phyloP scores from a whole-genome alignment of 2,797 vertebrate genomes.

The Adelosebastes latens region DNA sequence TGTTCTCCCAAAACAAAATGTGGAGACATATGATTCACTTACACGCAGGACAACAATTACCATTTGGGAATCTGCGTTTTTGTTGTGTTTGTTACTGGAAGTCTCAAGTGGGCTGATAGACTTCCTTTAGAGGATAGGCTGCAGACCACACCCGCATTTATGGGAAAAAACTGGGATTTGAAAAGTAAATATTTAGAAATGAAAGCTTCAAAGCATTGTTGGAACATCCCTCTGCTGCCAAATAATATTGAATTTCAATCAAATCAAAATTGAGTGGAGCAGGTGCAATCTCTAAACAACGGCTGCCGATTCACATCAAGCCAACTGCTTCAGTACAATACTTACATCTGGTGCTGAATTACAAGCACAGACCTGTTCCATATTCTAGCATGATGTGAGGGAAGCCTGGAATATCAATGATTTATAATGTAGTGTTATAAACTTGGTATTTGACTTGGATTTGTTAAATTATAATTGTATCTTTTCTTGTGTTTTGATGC shows the following conservation, averaged over 20 bases:
- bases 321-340: conserved; percentile 16
- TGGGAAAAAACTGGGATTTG: conserved; percentile 45
- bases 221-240: conserved; percentile 39
- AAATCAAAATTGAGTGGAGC: conserved; percentile 51
- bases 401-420: conserved; percentile 6
- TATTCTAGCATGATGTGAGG: conserved; percentile 7
- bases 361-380: conserved; percentile 21
- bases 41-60: conserved; percentile 22
- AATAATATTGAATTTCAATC: conserved; percentile 53
- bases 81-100: conserved; percentile 55
- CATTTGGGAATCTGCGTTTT: conserved; percentile 21
- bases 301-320: conserved; percentile 41
- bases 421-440: neutral
- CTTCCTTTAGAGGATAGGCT: conserved; percentile 38
- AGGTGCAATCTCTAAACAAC: conserved; percentile 70
- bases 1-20: conserved; percentile 6
- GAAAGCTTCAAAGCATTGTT: conserved; percentile 65
- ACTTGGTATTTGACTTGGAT: neutral
- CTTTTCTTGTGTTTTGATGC: conserved; percentile 41
- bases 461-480: conserved; percentile 14
- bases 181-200: conserved; percentile 71
- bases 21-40: neutral
- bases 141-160: conserved; percentile 69
- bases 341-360: conserved; percentile 56
- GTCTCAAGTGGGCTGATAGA: conserved; percentile 43